Conservation (phyloP, 2,113 vertebrate species). For the Butorides virescens region DNA sequence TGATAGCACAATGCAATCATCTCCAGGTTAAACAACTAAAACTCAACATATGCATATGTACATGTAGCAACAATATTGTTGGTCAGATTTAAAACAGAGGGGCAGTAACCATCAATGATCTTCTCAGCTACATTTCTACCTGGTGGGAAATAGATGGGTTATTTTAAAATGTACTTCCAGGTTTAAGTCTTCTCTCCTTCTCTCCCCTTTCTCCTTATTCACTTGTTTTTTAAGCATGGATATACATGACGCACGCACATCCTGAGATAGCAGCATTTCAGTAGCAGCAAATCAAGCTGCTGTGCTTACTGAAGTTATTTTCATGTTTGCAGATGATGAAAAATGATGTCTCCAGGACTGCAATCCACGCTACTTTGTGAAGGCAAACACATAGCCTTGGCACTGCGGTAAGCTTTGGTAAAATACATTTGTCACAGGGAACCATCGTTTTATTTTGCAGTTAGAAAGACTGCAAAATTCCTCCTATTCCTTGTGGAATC, state of each 20-base stretch:
- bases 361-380: neutral
- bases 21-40: neutral
- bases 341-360: constrained; percentile 16
- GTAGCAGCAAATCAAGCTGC: neutral
- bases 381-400: neutral
- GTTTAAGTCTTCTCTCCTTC: neutral
- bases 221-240: neutral
- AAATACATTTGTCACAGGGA: neutral
- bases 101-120: neutral
- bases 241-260: neutral
- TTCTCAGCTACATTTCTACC: neutral
- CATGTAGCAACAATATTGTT: neutral
- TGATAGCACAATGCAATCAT: neutral
- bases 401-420: neutral
- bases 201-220: neutral
- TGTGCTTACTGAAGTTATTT: constrained; percentile 5
- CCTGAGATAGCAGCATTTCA: neutral
- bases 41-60: neutral
- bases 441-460: neutral
- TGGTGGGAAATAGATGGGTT: neutral
- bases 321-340: constrained; percentile 28
- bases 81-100: neutral
- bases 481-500: neutral
- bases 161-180: neutral
- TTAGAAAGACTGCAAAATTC: neutral